phyloP scores from a whole-genome alignment of 2,797 vertebrate genomes.

The Uromys caudimaculatus region DNA sequence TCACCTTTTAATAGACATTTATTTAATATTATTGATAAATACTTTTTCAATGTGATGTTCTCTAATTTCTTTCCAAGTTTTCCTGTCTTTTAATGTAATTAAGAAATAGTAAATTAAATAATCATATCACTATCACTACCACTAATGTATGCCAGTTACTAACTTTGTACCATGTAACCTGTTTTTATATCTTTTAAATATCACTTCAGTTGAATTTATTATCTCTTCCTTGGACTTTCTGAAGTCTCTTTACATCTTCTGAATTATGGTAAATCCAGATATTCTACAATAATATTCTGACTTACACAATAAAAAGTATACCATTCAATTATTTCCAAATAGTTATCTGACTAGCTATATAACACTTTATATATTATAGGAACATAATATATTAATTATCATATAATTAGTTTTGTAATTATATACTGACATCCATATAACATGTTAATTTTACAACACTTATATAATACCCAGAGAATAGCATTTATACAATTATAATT shows the following conservation, averaged over 20 bases:
- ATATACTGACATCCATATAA: not conserved
- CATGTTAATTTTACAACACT: not conserved
- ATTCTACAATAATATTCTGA: not conserved
- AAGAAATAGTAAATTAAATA: slow-evolving; percentile 24
- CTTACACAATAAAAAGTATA: not conserved
- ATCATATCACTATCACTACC: not conserved
- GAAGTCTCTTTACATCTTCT: slow-evolving; percentile 17
- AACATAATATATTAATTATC: not conserved
- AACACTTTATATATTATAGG: not conserved
- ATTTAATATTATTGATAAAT: slow-evolving; percentile 49
- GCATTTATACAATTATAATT: not conserved
- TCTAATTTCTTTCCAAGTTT: not conserved
- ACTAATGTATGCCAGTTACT: not conserved
- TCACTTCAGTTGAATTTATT: not conserved
- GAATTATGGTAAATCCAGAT: not conserved
- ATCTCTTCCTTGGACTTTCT: not conserved
- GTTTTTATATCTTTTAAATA: not conserved
- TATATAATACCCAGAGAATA: not conserved
- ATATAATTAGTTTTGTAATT: not conserved
- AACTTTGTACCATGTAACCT: not conserved
- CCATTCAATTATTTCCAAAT: not conserved
- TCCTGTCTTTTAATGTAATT: not conserved
- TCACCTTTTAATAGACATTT: slow-evolving; percentile 34
- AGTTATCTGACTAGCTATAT: not conserved
- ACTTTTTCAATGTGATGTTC: not conserved